A percentile compares a stretch with the other conserved stretches of the same genome.
Evolutionary conservation across 53 echinoderm and acorn worm species (phyloP).

Genomic region (Holothuria scabra): DNA sequence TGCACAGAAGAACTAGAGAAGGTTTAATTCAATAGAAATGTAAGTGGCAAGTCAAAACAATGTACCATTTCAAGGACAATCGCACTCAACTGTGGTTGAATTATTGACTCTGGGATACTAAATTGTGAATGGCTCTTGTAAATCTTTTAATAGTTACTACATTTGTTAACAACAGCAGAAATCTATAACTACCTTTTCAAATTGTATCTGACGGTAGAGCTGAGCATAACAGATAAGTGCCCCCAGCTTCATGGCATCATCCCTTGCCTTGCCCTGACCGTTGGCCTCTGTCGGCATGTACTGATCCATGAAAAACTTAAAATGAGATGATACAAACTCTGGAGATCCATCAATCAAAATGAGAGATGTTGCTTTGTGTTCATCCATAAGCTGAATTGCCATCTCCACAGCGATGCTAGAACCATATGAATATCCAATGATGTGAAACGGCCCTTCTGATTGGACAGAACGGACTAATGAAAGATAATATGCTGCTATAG

Average conservation of each 20-base stretch:
- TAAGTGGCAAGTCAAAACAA: no score
- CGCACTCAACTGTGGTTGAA: no score
- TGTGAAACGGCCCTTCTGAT: slow-evolving; percentile 52
- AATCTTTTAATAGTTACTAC: no score
- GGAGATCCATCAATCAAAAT: slow-evolving; percentile 78
- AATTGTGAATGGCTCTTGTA: no score
- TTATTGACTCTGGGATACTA: no score
- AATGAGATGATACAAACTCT: slow-evolving; percentile 63
- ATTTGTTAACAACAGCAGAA: no score
- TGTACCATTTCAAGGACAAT: no score
- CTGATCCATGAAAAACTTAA: slow-evolving; percentile 68
- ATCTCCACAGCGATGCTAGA: slow-evolving; percentile 77
- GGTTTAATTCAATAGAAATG: no score
- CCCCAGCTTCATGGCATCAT: slow-evolving; percentile 53
- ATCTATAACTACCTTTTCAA: slow-evolving; percentile 44
- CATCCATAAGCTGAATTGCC: slow-evolving; percentile 55
- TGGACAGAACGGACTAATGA: slow-evolving; percentile 50
- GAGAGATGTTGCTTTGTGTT: slow-evolving; percentile 35
- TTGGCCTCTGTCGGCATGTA: slow-evolving; percentile 53
- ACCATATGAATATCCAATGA: slow-evolving; percentile 76
- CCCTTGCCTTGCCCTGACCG: slow-evolving; percentile 52
- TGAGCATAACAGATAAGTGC: slow-evolving; percentile 62
- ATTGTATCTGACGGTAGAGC: slow-evolving; percentile 52
- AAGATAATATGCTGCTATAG: slow-evolving; percentile 67
- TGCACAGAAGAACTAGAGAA: no score